Evolutionary conservation across 2,888 invertebrate genomes (phyloP).

Genomic region (Schrankia costaestrigalis): DNA sequence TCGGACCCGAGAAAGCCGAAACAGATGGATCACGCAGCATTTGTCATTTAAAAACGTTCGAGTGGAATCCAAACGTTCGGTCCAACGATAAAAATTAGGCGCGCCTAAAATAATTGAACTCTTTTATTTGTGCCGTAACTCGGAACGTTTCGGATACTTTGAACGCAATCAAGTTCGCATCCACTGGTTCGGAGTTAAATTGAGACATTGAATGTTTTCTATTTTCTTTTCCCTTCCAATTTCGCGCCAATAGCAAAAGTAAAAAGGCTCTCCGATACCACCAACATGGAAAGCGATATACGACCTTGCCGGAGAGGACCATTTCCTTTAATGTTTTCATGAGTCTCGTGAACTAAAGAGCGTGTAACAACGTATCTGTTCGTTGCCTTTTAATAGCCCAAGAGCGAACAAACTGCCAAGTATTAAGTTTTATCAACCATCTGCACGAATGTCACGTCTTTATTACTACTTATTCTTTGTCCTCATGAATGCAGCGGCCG

Average conservation of each 20-base stretch:
- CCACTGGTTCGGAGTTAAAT: conserved; percentile 54
- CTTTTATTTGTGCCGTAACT: conserved; percentile 54
- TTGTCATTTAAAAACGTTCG: conserved; percentile 58
- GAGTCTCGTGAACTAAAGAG: conserved; percentile 70
- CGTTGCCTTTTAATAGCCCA: conserved; percentile 70
- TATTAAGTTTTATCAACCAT: conserved; percentile 78
- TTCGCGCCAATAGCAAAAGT: conserved; percentile 68
- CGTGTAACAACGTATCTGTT: conserved; percentile 74
- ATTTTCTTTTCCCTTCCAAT: conserved; percentile 71
- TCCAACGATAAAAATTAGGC: conserved; percentile 57
- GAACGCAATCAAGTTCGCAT: conserved; percentile 59
- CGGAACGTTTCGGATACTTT: conserved; percentile 44
- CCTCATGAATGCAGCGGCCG: conserved; percentile 66
- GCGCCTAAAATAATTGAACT: conserved; percentile 58
- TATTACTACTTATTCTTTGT: conserved; percentile 79
- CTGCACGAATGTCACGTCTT: conserved; percentile 79
- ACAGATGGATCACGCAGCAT: conserved; percentile 59
- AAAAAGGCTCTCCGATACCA: conserved; percentile 66
- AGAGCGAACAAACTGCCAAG: conserved; percentile 71
- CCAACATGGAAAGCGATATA: conserved; percentile 65
- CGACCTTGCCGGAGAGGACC: conserved; percentile 57
- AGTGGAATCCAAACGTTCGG: conserved; percentile 46
- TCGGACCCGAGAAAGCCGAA: conserved; percentile 38
- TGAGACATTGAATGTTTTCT: conserved; percentile 75
- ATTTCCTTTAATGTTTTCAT: conserved; percentile 76